Percentiles rank a stretch among this genome's conserved stretches.
phyloP scores from a whole-genome alignment of 2,888 invertebrate species.

The Cremastinae sp. region DNA sequence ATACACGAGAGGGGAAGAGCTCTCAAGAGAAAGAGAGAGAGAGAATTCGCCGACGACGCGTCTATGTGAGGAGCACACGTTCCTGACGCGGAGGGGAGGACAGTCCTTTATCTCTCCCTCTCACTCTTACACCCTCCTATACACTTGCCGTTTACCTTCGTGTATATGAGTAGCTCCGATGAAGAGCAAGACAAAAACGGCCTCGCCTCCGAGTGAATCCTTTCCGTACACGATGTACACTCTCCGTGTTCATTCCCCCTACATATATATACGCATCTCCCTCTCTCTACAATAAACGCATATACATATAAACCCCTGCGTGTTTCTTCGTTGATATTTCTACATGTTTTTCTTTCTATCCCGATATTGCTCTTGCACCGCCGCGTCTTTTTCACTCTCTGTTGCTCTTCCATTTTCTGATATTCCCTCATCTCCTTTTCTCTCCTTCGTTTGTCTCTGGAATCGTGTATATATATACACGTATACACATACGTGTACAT shows the following conservation, averaged over 20 bases:
- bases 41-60: conserved; percentile 74
- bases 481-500: too few species aligned
- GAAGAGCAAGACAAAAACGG: conserved; percentile 53
- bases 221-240: conserved; percentile 44
- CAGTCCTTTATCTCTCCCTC: conserved; percentile 34
- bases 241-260: conserved; percentile 26
- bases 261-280: conserved; percentile 8
- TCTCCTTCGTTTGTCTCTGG: too few species aligned
- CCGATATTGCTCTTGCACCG: too few species aligned
- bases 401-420: not conserved
- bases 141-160: conserved; percentile 68
- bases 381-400: too few species aligned
- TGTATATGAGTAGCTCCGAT: conserved; percentile 65
- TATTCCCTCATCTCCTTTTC: not conserved
- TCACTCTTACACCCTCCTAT: conserved; percentile 20
- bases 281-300: too few species aligned
- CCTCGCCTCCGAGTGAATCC: conserved; percentile 43
- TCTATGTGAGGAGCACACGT: conserved; percentile 80
- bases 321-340: too few species aligned
- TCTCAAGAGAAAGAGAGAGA: not conserved
- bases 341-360: not conserved
- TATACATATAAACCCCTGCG: too few species aligned
- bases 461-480: too few species aligned
- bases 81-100: conserved; percentile 64
- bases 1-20: conserved; percentile 69